Evolutionary conservation across 2,113 vertebrate genomes (phyloP).

Genomic region (Nestor notabilis): DNA sequence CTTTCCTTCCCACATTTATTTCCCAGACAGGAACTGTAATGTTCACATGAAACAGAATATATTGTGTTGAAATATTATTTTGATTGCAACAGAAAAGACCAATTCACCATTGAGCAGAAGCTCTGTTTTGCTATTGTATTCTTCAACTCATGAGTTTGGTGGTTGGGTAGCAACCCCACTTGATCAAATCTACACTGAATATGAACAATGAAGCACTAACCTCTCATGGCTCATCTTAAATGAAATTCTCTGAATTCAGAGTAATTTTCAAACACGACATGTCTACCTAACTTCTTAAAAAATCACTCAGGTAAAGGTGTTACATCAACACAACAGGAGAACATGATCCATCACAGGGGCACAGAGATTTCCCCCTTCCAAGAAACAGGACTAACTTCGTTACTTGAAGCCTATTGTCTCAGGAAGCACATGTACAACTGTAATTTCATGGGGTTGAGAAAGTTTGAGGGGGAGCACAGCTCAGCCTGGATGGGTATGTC

Average conservation of each 20-base stretch:
- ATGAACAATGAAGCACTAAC: background rate
- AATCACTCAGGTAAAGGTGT: background rate
- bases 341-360: background rate
- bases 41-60: background rate
- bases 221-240: background rate
- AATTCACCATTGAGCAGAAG: background rate
- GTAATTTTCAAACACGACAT: background rate
- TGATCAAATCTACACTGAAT: background rate
- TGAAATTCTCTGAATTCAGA: background rate
- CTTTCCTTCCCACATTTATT: background rate
- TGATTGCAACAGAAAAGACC: background rate
- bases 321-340: background rate
- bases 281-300: background rate
- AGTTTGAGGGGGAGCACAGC: background rate
- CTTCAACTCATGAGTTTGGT: background rate
- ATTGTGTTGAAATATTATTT: background rate
- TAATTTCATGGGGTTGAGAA: background rate
- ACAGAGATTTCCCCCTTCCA: background rate
- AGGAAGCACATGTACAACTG: rapidly evolving
- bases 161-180: background rate
- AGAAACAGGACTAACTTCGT: background rate
- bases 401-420: background rate
- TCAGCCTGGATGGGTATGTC: background rate
- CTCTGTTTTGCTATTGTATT: background rate
- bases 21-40: background rate